These are phyloP conservation scores for Amblyjoppa proteus DNA, from an alignment of 2,888 invertebrate species.

Conservation along the genomic window DNA sequence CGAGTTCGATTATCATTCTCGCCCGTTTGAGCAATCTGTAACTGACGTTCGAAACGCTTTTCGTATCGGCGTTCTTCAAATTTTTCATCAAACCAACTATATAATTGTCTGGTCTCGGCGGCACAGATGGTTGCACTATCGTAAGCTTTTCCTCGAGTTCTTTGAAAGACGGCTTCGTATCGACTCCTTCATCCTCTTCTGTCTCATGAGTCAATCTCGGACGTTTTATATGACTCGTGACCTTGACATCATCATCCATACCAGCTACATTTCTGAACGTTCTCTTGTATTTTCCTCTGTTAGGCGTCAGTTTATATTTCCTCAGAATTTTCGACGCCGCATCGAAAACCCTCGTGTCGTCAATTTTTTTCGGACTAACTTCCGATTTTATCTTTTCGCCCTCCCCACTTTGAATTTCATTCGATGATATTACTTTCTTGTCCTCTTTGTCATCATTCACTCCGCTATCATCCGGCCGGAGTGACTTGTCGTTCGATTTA, in stretches of 20 bases:
- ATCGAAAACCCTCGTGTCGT: conserved; percentile 4
- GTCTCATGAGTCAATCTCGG: conserved; percentile 10
- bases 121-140: conserved; percentile 78
- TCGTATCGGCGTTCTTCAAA: conserved; percentile 71
- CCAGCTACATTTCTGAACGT: conserved; percentile 62
- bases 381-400: background rate
- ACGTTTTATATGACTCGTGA: conserved; percentile 34
- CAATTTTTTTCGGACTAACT: background rate
- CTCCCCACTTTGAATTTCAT: background rate
- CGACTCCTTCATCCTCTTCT: conserved; percentile 13
- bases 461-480: background rate
- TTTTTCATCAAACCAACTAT: conserved; percentile 80
- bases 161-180: background rate
- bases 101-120: conserved; percentile 73
- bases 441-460: background rate
- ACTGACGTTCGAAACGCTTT: conserved; percentile 80
- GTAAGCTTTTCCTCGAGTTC: conserved; percentile 79
- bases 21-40: conserved; percentile 86
- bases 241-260: conserved; percentile 6
- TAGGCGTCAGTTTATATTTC: conserved; percentile 57
- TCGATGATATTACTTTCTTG: background rate
- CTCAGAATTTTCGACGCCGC: conserved; percentile 52
- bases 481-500: background rate
- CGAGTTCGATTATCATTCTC: conserved; percentile 88
- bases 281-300: conserved; percentile 57